phyloP scores from a whole-genome alignment of 2,888 invertebrate genomes.

The Liodrosophila aerea region DNA sequence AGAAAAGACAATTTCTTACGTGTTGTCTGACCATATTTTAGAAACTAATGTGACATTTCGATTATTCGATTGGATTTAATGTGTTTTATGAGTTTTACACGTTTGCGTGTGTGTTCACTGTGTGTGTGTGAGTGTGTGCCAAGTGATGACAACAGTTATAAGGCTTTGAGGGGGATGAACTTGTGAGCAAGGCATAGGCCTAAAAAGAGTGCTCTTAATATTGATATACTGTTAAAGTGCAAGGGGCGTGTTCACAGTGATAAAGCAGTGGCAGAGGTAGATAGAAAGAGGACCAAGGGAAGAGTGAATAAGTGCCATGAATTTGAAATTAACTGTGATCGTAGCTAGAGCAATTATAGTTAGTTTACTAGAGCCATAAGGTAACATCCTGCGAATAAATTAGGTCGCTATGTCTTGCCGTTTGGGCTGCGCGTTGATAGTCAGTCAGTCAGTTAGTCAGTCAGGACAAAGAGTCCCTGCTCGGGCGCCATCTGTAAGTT shows the following conservation, averaged over 20 bases:
- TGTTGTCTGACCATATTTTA: slow-evolving; percentile 81
- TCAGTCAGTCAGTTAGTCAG: no score
- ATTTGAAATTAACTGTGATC: no score
- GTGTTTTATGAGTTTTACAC: slow-evolving; percentile 81
- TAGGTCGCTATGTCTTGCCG: no score
- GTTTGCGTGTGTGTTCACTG: slow-evolving; percentile 32
- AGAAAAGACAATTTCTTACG: slow-evolving; percentile 54
- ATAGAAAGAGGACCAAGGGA: no score
- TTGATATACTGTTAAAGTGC: slow-evolving; percentile 48
- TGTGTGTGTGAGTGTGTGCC: slow-evolving; percentile 17
- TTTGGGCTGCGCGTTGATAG: no score
- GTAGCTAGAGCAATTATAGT: no score
- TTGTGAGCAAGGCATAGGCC: slow-evolving; percentile 2
- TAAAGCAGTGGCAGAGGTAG: no score
- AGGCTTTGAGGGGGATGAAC: slow-evolving; percentile 3
- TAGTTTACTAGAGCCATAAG: no score
- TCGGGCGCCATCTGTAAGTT: no score
- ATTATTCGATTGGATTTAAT: slow-evolving; percentile 83
- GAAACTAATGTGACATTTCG: slow-evolving; percentile 83
- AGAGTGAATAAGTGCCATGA: no score
- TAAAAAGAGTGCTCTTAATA: slow-evolving; percentile 13
- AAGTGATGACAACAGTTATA: slow-evolving; percentile 53
- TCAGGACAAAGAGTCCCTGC: no score
- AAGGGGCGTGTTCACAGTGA: slow-evolving; percentile 40
- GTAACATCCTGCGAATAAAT: no score